Conservation (phyloP, 92 coral and sea anemone genomes). For the Parazoanthus swiftii region DNA sequence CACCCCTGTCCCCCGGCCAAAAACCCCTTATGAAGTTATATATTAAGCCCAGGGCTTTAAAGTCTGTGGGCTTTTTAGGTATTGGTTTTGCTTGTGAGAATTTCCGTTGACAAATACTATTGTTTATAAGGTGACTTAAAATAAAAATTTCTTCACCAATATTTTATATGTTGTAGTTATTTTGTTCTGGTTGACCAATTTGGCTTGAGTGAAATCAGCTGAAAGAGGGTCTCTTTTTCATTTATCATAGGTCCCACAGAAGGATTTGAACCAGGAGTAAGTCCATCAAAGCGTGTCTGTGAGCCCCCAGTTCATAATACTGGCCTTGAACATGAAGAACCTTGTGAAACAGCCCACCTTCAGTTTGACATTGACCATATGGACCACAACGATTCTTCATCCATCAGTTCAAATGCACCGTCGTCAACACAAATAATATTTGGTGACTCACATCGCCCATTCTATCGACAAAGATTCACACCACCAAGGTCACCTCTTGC, state of each 20-base stretch:
- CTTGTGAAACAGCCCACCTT: slow-evolving; percentile 87
- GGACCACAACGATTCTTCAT: slow-evolving; percentile 69
- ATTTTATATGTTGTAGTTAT: no score
- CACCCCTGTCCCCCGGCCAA: no score
- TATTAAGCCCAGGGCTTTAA: no score
- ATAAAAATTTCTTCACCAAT: no score
- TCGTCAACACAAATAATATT: slow-evolving; percentile 78
- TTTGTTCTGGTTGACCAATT: no score
- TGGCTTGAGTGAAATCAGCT: neutral
- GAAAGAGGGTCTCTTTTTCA: neutral
- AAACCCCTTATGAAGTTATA: no score
- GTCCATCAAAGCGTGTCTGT: slow-evolving; percentile 88
- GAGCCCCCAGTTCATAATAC: slow-evolving; percentile 71
- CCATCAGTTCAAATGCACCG: slow-evolving; percentile 52
- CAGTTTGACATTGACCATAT: slow-evolving; percentile 76
- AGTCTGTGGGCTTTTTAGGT: no score
- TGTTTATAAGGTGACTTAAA: no score
- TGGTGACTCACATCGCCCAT: slow-evolving; percentile 75
- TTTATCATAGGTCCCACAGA: slow-evolving; percentile 70
- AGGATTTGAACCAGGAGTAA: slow-evolving; percentile 90
- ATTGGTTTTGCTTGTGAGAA: no score
- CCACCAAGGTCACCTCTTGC: slow-evolving; percentile 99
- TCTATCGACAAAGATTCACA: slow-evolving; percentile 85
- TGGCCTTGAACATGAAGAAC: slow-evolving; percentile 60
- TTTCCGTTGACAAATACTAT: no score